These are phyloP conservation scores for Loriculus beryllinus DNA, from an alignment of 2,797 vertebrate species.

Conservation along the genomic window DNA sequence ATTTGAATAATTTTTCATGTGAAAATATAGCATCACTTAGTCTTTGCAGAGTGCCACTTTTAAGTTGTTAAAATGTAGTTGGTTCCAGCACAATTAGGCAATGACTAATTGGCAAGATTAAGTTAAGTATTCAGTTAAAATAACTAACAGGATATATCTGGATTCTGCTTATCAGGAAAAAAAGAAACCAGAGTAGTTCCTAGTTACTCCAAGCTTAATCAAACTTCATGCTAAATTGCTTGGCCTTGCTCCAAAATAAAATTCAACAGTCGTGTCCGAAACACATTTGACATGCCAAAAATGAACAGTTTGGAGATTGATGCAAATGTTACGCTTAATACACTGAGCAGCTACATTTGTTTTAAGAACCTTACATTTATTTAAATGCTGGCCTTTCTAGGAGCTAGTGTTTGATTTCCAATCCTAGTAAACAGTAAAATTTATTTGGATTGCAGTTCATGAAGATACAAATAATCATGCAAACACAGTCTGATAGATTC, in stretches of 20 bases:
- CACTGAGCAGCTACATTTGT: not conserved
- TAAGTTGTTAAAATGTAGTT: not conserved
- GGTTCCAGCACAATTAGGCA: not conserved
- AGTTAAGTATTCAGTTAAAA: not conserved
- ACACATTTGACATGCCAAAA: not conserved
- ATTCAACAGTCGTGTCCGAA: not conserved
- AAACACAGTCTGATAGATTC: not conserved
- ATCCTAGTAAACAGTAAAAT: not conserved
- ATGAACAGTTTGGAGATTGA: not conserved
- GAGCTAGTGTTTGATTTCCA: not conserved
- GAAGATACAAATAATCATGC: not conserved
- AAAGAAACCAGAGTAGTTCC: not conserved
- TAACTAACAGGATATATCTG: not conserved
- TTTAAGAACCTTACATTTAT: not conserved
- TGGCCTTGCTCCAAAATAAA: not conserved
- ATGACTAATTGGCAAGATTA: not conserved
- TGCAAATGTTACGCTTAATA: not conserved
- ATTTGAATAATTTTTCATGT: not conserved
- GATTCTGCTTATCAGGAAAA: not conserved
- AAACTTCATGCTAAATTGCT: not conserved
- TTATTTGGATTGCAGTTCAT: not conserved
- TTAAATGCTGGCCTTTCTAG: not conserved
- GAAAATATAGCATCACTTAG: not conserved
- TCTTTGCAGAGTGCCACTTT: not conserved
- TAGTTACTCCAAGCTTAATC: not conserved